Evolutionary conservation across 1,140 invertebrate genomes (phyloP).

Genomic region (Muscidifurax raptorellus): DNA sequence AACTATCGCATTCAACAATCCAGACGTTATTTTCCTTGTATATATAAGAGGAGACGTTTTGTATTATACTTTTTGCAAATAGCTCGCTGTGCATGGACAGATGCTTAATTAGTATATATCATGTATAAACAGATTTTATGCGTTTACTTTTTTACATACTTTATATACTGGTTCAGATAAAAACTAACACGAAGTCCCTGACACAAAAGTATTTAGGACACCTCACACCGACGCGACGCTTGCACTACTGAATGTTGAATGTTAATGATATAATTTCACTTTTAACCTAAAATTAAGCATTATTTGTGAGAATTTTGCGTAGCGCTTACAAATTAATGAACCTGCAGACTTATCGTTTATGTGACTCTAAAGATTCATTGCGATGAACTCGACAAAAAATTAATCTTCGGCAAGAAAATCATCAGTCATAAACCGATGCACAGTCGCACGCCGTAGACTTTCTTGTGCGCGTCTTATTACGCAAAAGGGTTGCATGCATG

Average conservation of each 20-base stretch:
- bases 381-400: constrained; percentile 18
- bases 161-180: constrained; percentile 23
- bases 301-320: not conserved
- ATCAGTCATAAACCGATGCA: constrained; percentile 30
- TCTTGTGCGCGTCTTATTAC: constrained; percentile 14
- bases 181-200: constrained; percentile 47
- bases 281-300: not conserved
- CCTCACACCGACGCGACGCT: not conserved
- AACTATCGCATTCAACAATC: not conserved
- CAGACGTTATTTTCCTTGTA: not conserved
- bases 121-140: not conserved
- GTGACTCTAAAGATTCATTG: not conserved
- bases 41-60: not conserved
- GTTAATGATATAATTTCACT: constrained; percentile 25
- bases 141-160: constrained; percentile 9
- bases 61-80: not conserved
- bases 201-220: constrained; percentile 36
- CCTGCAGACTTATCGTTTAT: not conserved
- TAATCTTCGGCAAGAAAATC: constrained; percentile 18
- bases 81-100: not conserved
- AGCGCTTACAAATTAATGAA: not conserved
- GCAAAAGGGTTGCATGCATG: constrained; percentile 21
- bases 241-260: not conserved
- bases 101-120: not conserved
- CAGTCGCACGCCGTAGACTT: not conserved